A percentile compares a stretch with the other conserved stretches of the same genome.
phyloP scores from a whole-genome alignment of 2,797 vertebrate genomes.

The Gobionotothen gibberifrons region DNA sequence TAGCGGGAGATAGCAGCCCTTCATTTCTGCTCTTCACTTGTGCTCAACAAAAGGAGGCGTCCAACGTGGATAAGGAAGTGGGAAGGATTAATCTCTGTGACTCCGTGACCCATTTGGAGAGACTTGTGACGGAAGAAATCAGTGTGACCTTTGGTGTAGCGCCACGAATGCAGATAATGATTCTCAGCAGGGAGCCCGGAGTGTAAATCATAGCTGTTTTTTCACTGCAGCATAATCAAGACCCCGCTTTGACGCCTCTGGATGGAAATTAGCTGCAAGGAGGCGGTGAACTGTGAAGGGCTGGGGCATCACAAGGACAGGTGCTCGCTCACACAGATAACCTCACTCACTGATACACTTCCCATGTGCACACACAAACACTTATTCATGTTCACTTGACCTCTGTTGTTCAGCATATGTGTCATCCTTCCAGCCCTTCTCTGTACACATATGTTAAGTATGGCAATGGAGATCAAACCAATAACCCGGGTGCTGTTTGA shows the following conservation, averaged over 20 bases:
- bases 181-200: slow-evolving; percentile 66
- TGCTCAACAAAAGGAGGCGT: slow-evolving; percentile 50
- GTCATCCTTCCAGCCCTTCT: not conserved
- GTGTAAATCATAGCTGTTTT: slow-evolving; percentile 73
- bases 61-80: slow-evolving; percentile 37
- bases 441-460: slow-evolving; percentile 1
- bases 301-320: slow-evolving; percentile 57
- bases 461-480: not conserved
- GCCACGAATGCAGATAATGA: slow-evolving; percentile 73
- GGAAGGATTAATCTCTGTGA: slow-evolving; percentile 59
- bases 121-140: slow-evolving; percentile 58
- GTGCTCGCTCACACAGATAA: slow-evolving; percentile 63
- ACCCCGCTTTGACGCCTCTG: slow-evolving; percentile 56
- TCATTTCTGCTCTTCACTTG: slow-evolving; percentile 53
- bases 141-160: slow-evolving; percentile 77
- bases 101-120: slow-evolving; percentile 57
- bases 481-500: not conserved
- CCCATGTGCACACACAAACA: slow-evolving; percentile 20
- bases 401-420: slow-evolving; percentile 13
- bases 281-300: slow-evolving; percentile 79
- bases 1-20: slow-evolving; percentile 44
- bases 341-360: slow-evolving; percentile 38
- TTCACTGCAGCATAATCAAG: slow-evolving; percentile 78
- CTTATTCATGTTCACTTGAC: slow-evolving; percentile 33
- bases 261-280: slow-evolving; percentile 77